Percentiles rank a stretch among this genome's conserved stretches.
Evolutionary conservation across 1,140 invertebrate species (phyloP).

Genomic region (Hyles euphorbiae): DNA sequence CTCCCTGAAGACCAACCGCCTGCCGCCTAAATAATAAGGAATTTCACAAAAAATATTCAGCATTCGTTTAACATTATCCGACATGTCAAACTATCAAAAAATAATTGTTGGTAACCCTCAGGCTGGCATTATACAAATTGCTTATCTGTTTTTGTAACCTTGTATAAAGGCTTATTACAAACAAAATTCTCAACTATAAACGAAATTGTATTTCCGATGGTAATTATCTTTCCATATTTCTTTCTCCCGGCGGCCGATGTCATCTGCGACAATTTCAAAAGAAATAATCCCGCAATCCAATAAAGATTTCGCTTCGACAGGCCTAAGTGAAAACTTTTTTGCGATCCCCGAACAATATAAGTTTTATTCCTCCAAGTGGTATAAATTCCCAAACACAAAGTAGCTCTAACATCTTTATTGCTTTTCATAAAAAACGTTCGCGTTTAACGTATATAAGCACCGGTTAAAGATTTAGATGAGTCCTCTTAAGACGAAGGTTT

Average conservation of each 20-base stretch:
- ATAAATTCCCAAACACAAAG: constrained; percentile 73
- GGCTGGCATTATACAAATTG: constrained; percentile 7
- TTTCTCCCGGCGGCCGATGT: no score
- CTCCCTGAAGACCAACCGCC: constrained; percentile 37
- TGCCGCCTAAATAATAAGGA: constrained; percentile 37
- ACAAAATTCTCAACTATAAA: no score
- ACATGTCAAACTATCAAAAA: no score
- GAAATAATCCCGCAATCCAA: constrained; percentile 66
- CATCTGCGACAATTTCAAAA: constrained; percentile 28
- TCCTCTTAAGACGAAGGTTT: constrained; percentile 23
- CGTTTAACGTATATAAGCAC: constrained; percentile 57
- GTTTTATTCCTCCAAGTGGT: constrained; percentile 70
- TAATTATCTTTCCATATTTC: constrained; percentile 31
- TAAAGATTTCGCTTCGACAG: constrained; percentile 67
- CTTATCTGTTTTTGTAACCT: constrained; percentile 5
- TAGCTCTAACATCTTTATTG: constrained; percentile 72
- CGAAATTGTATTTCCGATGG: no score
- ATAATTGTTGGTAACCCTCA: neutral
- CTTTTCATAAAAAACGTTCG: constrained; percentile 69
- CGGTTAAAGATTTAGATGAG: constrained; percentile 40
- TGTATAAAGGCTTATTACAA: no score
- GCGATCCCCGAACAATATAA: constrained; percentile 69
- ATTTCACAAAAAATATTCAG: constrained; percentile 47
- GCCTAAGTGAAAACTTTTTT: constrained; percentile 72
- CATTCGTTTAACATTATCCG: no score